phyloP scores from a whole-genome alignment of 2,797 vertebrate genomes.

The Caiman crocodilus region DNA sequence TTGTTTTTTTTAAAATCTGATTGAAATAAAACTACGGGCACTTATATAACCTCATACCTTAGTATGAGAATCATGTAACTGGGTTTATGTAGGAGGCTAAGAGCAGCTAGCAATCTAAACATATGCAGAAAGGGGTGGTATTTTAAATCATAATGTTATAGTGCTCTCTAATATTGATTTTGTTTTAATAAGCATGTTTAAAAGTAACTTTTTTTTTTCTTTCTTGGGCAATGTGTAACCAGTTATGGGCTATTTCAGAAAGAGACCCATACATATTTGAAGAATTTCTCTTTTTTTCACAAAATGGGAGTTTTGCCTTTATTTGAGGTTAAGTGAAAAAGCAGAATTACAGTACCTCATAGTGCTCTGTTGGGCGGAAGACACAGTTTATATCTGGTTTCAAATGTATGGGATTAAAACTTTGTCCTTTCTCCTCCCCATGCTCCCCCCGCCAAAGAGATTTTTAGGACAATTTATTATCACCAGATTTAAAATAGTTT shows the following conservation, averaged over 20 bases:
- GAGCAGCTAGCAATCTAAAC: conserved; percentile 34
- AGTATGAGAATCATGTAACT: conserved; percentile 15
- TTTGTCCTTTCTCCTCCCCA: too few relatives aligned
- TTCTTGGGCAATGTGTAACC: neutral
- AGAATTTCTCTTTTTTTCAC: neutral
- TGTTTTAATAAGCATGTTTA: neutral
- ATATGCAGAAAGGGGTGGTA: conserved; percentile 36
- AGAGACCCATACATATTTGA: neutral
- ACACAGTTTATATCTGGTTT: too few relatives aligned
- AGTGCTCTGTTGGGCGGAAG: neutral
- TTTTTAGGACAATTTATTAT: too few relatives aligned
- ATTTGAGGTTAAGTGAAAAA: neutral
- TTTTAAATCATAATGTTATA: conserved; percentile 27
- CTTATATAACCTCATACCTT: conserved; percentile 23
- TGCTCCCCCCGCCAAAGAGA: too few relatives aligned
- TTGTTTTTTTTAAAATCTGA: neutral
- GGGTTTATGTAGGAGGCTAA: neutral
- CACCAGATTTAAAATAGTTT: too few relatives aligned
- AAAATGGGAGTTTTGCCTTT: neutral
- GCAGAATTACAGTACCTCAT: neutral
- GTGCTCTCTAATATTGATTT: neutral
- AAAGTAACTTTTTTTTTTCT: conserved; percentile 4
- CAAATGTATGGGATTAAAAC: too few relatives aligned
- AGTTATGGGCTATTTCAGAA: neutral
- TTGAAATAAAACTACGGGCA: neutral